phyloP scores from a whole-genome alignment of 2,888 invertebrate species.

The Sinopyrophorus schimmeli region DNA sequence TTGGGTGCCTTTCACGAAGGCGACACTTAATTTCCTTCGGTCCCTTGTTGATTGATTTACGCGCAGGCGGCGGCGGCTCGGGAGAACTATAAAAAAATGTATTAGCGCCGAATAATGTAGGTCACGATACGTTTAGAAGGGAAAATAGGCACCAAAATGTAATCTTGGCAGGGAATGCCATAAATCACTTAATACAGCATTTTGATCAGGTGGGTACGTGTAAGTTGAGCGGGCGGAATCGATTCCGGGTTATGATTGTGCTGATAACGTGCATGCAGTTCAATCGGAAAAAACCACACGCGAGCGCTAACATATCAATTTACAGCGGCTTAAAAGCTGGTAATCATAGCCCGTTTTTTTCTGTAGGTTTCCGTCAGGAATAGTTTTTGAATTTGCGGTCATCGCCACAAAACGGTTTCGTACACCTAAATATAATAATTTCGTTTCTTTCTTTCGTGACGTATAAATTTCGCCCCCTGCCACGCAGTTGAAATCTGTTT shows the following conservation, averaged over 20 bases:
- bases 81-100: too few relatives aligned
- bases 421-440: constrained; percentile 17
- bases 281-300: constrained; percentile 34
- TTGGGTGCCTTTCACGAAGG: too few relatives aligned
- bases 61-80: too few relatives aligned
- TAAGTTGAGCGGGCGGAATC: constrained; percentile 29
- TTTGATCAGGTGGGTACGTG: constrained; percentile 33
- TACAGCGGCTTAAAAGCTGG: constrained; percentile 38
- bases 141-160: constrained; percentile 16
- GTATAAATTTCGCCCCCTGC: not conserved
- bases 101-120: too few relatives aligned
- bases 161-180: constrained; percentile 27
- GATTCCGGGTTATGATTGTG: constrained; percentile 33
- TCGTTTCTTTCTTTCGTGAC: constrained; percentile 4
- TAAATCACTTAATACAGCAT: constrained; percentile 32
- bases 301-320: constrained; percentile 42
- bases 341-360: constrained; percentile 38
- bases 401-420: constrained; percentile 7
- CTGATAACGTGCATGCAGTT: constrained; percentile 37
- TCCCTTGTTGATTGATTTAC: too few relatives aligned
- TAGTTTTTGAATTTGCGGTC: constrained; percentile 15
- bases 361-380: constrained; percentile 16
- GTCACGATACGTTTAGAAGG: too few relatives aligned
- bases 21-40: too few relatives aligned
- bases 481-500: too few relatives aligned